Evolutionary conservation across 1,140 invertebrate species (phyloP).

Genomic region (Acarapis woodi): DNA sequence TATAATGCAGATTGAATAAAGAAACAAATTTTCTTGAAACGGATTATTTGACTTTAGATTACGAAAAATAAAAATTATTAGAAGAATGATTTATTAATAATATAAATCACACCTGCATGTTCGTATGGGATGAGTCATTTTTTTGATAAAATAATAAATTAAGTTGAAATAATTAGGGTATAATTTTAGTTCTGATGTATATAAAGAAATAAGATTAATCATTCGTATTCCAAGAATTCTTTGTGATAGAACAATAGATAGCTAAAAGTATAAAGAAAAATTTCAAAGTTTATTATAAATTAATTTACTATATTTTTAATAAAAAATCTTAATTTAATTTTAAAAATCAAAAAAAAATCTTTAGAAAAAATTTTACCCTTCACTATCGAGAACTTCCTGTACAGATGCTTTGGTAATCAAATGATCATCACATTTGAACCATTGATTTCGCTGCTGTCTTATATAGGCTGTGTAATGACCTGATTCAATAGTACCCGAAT

Average conservation of each 20-base stretch:
- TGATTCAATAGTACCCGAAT: slow-evolving; percentile 55
- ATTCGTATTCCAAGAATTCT: slow-evolving; percentile 10
- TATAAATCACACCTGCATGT: no score
- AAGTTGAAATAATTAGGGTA: not conserved
- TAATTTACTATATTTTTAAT: not conserved
- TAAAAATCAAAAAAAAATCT: not conserved
- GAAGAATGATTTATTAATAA: no score
- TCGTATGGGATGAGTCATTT: no score
- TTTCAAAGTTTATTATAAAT: not conserved
- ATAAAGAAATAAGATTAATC: not conserved
- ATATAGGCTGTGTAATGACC: slow-evolving; percentile 90
- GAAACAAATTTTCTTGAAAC: no score
- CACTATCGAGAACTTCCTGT: slow-evolving; percentile 66
- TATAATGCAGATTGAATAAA: no score
- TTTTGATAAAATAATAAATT: not conserved
- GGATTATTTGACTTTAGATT: no score
- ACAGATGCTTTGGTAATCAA: slow-evolving; percentile 56
- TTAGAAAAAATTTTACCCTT: slow-evolving; percentile 38
- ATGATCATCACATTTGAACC: slow-evolving; percentile 94
- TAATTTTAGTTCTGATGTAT: not conserved
- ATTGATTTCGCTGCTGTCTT: slow-evolving; percentile 57
- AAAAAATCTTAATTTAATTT: not conserved
- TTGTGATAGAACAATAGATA: slow-evolving; percentile 80
- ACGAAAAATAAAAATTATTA: no score
- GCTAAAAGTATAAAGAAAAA: slow-evolving; percentile 23